Conservation (phyloP, 2,113 vertebrate genomes). For the Prochilodus magdalenae region DNA sequence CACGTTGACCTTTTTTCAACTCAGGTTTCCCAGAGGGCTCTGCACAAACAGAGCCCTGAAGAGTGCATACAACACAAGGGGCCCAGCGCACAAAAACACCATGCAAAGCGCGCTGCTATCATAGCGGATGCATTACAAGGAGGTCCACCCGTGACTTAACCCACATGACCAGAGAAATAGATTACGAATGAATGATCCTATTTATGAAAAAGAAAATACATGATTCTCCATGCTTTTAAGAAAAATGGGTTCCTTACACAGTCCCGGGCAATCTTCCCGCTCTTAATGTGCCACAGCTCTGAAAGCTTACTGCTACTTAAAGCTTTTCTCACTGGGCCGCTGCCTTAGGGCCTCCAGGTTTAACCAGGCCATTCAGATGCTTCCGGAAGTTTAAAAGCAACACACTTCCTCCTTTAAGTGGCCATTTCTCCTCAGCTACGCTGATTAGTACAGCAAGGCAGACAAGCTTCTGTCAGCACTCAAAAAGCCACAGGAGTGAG, state of each 20-base stretch:
- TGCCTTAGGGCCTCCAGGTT: constrained; percentile 24
- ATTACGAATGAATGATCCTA: constrained; percentile 25
- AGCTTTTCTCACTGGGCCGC: constrained; percentile 36
- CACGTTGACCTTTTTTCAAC: no score
- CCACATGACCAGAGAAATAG: constrained; percentile 13
- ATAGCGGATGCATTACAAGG: not conserved
- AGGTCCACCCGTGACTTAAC: constrained; percentile 18
- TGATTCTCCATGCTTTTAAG: constrained; percentile 19
- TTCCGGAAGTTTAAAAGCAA: constrained; percentile 41
- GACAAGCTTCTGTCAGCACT: not conserved
- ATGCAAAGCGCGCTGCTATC: not conserved
- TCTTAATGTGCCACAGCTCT: constrained; percentile 34
- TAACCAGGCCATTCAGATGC: constrained; percentile 41
- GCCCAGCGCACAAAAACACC: no score
- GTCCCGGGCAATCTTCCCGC: constrained; percentile 14
- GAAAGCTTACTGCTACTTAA: constrained; percentile 49
- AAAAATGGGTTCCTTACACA: constrained; percentile 13
- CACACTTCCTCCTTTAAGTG: constrained; percentile 30
- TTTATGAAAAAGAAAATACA: constrained; percentile 41
- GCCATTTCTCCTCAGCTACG: constrained; percentile 28
- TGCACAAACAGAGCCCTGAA: no score
- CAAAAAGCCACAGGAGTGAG: not conserved
- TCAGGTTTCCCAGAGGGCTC: no score
- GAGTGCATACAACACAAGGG: no score
- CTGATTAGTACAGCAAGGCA: not conserved